These are phyloP conservation scores for Andrena trimmerana DNA, from an alignment of 2,888 invertebrate genomes.

Conservation along the genomic window DNA sequence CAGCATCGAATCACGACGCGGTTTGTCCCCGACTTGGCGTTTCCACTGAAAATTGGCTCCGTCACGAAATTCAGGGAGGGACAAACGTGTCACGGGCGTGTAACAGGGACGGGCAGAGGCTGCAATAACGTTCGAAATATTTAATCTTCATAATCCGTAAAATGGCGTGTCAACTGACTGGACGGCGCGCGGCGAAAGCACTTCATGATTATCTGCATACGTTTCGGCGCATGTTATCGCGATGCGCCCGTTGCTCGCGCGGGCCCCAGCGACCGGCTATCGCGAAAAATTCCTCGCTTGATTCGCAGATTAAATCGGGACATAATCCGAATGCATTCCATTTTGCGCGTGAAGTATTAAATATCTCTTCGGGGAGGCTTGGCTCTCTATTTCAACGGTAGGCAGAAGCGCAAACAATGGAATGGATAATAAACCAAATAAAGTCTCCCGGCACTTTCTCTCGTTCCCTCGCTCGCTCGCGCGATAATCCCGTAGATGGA, in stretches of 20 bases:
- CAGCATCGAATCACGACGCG: not conserved
- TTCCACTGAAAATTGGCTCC: slow-evolving; percentile 5
- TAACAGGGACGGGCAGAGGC: not conserved
- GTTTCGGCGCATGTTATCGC: slow-evolving; percentile 28
- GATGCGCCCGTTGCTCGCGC: not conserved
- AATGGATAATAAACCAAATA: slow-evolving; percentile 53
- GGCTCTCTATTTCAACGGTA: slow-evolving; percentile 45
- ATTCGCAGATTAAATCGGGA: slow-evolving; percentile 63
- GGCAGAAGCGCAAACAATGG: slow-evolving; percentile 53
- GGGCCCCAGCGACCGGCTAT: not conserved
- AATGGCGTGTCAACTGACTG: slow-evolving; percentile 21
- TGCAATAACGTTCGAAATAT: slow-evolving; percentile 38
- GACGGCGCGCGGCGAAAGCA: slow-evolving; percentile 4
- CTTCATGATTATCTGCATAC: slow-evolving; percentile 49
- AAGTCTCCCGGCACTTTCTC: slow-evolving; percentile 36
- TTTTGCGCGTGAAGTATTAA: slow-evolving; percentile 53
- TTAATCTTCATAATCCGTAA: slow-evolving; percentile 47
- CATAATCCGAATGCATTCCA: slow-evolving; percentile 58
- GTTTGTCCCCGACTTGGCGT: not conserved
- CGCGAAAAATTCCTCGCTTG: slow-evolving; percentile 55
- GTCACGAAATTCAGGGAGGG: not conserved
- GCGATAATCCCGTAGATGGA: slow-evolving; percentile 33
- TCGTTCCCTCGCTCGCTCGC: slow-evolving; percentile 8
- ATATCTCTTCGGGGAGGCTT: slow-evolving; percentile 51
- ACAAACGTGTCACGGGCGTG: not conserved